Evolutionary conservation across 2,888 invertebrate genomes (phyloP).

Genomic region (Noctua fimbriata): DNA sequence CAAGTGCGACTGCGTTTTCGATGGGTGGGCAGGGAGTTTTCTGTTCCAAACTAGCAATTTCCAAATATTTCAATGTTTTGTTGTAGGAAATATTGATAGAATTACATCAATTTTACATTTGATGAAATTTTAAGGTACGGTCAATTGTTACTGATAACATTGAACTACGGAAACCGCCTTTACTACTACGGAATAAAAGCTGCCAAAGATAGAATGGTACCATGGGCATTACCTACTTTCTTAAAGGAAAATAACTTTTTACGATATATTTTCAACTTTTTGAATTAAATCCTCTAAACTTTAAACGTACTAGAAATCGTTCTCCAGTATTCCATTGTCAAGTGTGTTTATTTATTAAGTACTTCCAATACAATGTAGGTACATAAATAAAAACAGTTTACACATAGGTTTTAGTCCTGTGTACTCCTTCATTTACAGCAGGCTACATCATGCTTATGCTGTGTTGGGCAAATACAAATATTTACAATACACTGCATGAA

Average conservation of each 20-base stretch:
- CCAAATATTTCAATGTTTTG: not conserved
- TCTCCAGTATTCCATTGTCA: not conserved
- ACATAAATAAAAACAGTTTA: not conserved
- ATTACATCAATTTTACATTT: not conserved
- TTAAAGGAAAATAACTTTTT: not conserved
- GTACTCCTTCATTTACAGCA: not conserved
- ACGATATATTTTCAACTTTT: not conserved
- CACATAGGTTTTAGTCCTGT: not conserved
- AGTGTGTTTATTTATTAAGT: not conserved
- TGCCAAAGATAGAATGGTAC: not conserved
- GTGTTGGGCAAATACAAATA: not conserved
- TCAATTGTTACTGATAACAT: not conserved
- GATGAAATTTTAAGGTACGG: not conserved
- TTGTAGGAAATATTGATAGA: not conserved
- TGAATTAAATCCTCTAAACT: not conserved
- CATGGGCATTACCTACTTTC: not conserved
- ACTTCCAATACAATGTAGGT: not conserved
- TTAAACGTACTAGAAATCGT: not conserved
- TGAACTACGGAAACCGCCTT: not conserved
- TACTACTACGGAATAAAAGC: not conserved
- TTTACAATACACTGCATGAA: not conserved
- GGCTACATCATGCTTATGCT: not conserved
- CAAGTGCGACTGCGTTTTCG: slow-evolving; percentile 12
- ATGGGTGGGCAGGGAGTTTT: not conserved
- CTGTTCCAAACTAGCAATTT: not conserved